A percentile compares a stretch with the other conserved stretches of the same genome.
phyloP scores from a whole-genome alignment of 2,113 vertebrate species.

The Nanorana parkeri region DNA sequence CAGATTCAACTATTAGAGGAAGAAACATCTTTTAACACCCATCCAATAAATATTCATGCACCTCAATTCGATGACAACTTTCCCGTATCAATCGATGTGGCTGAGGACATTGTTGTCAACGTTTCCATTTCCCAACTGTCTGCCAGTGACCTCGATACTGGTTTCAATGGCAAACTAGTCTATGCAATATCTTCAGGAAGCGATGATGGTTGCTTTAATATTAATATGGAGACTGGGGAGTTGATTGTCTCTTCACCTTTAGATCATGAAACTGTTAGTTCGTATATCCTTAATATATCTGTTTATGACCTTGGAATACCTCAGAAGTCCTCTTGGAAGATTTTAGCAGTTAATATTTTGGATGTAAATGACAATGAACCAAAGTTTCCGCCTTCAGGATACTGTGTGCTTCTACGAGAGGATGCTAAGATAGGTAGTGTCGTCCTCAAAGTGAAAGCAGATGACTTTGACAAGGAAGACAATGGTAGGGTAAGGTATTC shows the following conservation, averaged over 20 bases:
- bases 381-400: slow-evolving; percentile 82
- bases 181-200: slow-evolving; percentile 90
- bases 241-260: slow-evolving; percentile 81
- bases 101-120: slow-evolving; percentile 78
- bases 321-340: slow-evolving; percentile 89
- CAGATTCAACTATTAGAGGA: slow-evolving; percentile 77
- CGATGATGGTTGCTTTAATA: slow-evolving; percentile 87
- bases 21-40: slow-evolving; percentile 78
- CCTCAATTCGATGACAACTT: slow-evolving; percentile 84
- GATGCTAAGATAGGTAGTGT: slow-evolving; percentile 77
- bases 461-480: slow-evolving; percentile 81
- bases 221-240: slow-evolving; percentile 85
- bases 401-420: slow-evolving; percentile 82
- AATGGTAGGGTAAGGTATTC: slow-evolving; percentile 82
- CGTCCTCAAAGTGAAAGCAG: slow-evolving; percentile 78
- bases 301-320: slow-evolving; percentile 89
- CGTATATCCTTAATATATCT: slow-evolving; percentile 92
- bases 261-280: slow-evolving; percentile 86
- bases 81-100: slow-evolving; percentile 84
- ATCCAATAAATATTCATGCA: slow-evolving; percentile 84
- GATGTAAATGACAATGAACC: slow-evolving; percentile 93
- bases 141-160: slow-evolving; percentile 83
- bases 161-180: slow-evolving; percentile 87
- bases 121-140: slow-evolving; percentile 80
- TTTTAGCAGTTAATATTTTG: slow-evolving; percentile 86